phyloP scores from a whole-genome alignment of 1,140 invertebrate species.

The Geopemphigus sp. region DNA sequence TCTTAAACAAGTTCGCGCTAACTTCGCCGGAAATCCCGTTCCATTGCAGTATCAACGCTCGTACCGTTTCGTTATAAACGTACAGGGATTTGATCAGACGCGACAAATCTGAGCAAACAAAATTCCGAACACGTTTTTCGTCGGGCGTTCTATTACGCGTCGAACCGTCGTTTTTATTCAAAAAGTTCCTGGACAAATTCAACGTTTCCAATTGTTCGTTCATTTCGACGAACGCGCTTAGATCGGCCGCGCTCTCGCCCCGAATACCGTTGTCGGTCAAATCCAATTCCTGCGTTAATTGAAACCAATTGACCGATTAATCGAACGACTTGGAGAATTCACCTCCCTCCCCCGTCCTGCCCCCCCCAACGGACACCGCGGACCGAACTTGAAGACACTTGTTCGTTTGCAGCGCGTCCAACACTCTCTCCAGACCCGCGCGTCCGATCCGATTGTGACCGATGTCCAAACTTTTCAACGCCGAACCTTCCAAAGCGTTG shows the following conservation, averaged over 20 bases:
- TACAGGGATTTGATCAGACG: not conserved
- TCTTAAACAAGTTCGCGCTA: conserved; percentile 10
- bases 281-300: conserved; percentile 13
- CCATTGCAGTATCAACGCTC: conserved; percentile 9
- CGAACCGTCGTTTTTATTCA: conserved; percentile 18
- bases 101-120: not conserved
- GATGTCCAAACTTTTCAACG: not conserved
- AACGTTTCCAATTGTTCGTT: not conserved
- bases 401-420: not conserved
- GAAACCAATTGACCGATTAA: not conserved
- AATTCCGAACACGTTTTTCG: not conserved
- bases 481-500: too few species aligned
- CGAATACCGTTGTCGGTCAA: not conserved
- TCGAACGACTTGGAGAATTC: too few species aligned
- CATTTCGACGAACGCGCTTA: not conserved
- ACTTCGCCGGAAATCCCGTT: conserved; percentile 21
- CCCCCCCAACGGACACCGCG: too few species aligned
- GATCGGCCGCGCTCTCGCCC: not conserved
- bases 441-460: not conserved
- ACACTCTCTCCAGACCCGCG: not conserved
- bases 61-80: not conserved
- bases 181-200: conserved; percentile 27
- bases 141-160: not conserved
- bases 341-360: too few species aligned
- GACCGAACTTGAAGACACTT: not conserved